Evolutionary conservation across 64 coral and sea anemone genomes (phyloP), one percentile per base, ranked within the genome.

Genomic region (Platygyra sinensis): DNA sequence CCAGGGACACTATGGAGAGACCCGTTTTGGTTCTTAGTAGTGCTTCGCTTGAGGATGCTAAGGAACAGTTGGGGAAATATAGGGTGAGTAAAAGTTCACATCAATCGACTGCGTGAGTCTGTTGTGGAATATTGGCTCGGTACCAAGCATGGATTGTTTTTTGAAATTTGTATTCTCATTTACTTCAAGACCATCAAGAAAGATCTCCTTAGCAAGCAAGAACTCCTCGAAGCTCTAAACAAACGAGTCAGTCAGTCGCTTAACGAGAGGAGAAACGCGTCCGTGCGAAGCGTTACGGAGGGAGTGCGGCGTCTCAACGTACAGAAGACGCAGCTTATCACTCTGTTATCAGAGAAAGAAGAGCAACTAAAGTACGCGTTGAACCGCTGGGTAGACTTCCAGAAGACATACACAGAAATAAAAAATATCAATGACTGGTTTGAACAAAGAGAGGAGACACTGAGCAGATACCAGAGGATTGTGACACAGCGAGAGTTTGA

Each of bases 381-480:
- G 13, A 93, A 86, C 75, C 91, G 91, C 11, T 96, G 95, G 95
- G 80, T 74, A 8, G 95, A 96, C 51, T 96, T 96, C 30, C 91
- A 96, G 75, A 96, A 87, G 42, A 60, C 93, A 2, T 82, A 93
- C 31, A 72, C 91, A 20, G 95, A 96, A 42, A 67, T 96, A 18
- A 96, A 90, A 51, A 90, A 73, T 31, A 93, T 96, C 67, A 96
- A 96, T 38, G 76, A 89, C 19, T 96, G 95, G 95, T 96, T 96
- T 72, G 95, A 90, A 60, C 39, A 78, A 15, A 77, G 87, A 16
- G 95, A 96, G 62, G 82, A 74, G 4, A 88, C 95, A 17, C 86
- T 96, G 91, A 87, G 38, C 20, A 89, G 80, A 63, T 96, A 93
- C 32, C 95, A 93, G 57, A 93, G 86, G 30, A 96, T 96, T 93